Base-by-base conservation (phyloP, 1,140 invertebrate species). In the Muscidifurax raptorellus region DNA sequence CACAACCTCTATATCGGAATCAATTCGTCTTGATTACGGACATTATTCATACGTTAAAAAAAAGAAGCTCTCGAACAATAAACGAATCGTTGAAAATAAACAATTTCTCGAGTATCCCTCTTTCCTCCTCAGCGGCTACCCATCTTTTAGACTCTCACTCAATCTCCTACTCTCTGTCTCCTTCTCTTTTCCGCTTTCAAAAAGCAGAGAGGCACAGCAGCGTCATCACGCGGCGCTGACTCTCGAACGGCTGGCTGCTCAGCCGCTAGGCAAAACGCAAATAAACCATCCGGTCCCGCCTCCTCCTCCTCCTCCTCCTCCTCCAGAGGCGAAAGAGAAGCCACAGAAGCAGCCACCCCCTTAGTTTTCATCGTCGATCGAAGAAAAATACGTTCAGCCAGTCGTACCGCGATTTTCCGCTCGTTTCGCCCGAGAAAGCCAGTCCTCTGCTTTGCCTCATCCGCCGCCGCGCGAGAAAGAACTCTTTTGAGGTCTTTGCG, bases 251-350 rank as follows among this genome's bases (percentile, higher is more conserved):
- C 85, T 90, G 87, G 89, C 89, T 91, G 89, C 89, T 91, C 90
- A 90, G 91, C 91, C 91, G 90, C 75, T 87, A 90, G 91, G 91
- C 91, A 90, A 91, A 92, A 91, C 88, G 91, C 91, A 92, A 92
- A 92, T 92, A 92, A 91, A 93, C 89, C 88, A 86, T 76, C 80
- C 79, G 15, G 83, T 79, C 85, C 76, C 76, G 79, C 76, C 77
- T 78, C 80, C 71, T 47, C 66, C 28, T 74, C 75, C 72, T 27
- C 76, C 72, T 30, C 80, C 74, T 52, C 72, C 77, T 78, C 82
- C 71, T 47, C 66, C 25, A 22, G 25, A 66, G n/a, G 47, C 18
- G 44, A 64, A 28, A 67, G 30, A 72, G 47, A 59, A 22, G 36
- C n/a, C n/a, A 64, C 7, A 52, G 22, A 6, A 44, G 15, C 32